Base-by-base conservation (phyloP, 64 coral and sea anemone genomes). In the Catalaphyllia jardinei region DNA sequence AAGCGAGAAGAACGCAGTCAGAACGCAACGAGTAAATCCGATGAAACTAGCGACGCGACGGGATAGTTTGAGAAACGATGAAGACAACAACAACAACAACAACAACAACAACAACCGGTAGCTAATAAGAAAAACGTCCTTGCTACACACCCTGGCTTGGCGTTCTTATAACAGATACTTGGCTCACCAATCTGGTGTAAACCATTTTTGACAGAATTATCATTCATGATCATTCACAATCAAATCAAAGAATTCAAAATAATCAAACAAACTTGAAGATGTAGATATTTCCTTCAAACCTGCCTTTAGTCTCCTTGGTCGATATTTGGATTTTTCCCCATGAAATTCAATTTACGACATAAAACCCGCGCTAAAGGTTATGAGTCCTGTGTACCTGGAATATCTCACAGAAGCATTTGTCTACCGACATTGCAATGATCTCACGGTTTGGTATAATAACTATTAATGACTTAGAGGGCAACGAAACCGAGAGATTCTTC, bases 11-110 rank as follows among this genome's bases (percentile, higher is more conserved):
- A 91, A 9, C 15, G 88, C 93, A 14, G 77, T 85, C 91, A 87
- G 17, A 91, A 9, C 15, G 88, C 93, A 14, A 82, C 89, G 38
- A 94, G 72, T 0, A 94, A 51, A 71, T 94, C 93, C 49, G 81
- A 80, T 8, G 87, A 60, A 19, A 88, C 88, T 4, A 94, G 74
- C 11, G 93, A 94, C 3, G 91, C 83, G 5, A 94, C 86, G 0
- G 91, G 64, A 50, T 94, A 91, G 52, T 94, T 94, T 4, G 93
- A 91, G 52, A 87, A 87, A 62, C 93, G 49, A 75, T 86, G 83
- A 25, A 94, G 84, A 20, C 73, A 42, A n/a, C n/a, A n/a, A n/a
- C n/a, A n/a, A n/a, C n/a, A n/a, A n/a, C n/a, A n/a, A n/a, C n/a
- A n/a, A n/a, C n/a, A n/a, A n/a, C n/a, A n/a, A n/a, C n/a, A n/a